Evolutionary conservation across 1,140 invertebrate species (phyloP), one percentile per base, ranked within the genome.

Genomic region (Rhizoglyphus robini): DNA sequence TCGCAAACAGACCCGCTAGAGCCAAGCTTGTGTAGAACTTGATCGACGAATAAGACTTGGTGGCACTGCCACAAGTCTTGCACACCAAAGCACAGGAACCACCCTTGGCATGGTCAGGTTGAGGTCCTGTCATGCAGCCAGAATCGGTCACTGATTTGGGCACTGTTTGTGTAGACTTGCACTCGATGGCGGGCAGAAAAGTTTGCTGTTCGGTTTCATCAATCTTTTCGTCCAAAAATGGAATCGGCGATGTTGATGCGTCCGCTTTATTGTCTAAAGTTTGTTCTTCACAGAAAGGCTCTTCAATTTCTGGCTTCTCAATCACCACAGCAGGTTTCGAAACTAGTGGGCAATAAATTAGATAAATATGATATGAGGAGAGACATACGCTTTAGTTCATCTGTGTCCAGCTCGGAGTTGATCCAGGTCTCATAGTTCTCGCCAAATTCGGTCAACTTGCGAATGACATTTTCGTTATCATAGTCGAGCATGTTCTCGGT

Each of bases 351-450:
- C 23, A 54, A 54, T 20, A 25, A 54, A 8, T 54, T 8, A 20
- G 20, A 41, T 54, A 5, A 54, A 54, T 27, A 20, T 54, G 8
- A 32, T 46, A 27, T 11, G 51, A 54, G 8, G 51, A 23, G 18
- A 41, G 36, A 41, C 36, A 41, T 60, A 15, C 29, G 15, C 36
- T 29, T 60, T 13, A 32, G 38, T 46, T 32, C 51, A 32, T 54
- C 59, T 27, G 27, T 18, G n/a, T 63, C 61, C 2, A 20, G 15
- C 29, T 67, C 66, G 25, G 30, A 38, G 46, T 38, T 64, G 47
- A 67, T 54, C 66, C 66, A 67, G 23, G 29, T 38, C 27, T 67
- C 66, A 58, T 67, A 67, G 25, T 67, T 67, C 64, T 67, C 66
- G 25, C 66, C 66, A 57, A 67, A 67, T 47, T 67, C 66, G 18